These are phyloP conservation scores for Echinops telfairi DNA, from an alignment of 2,113 vertebrate species.

Conservation along the genomic window DNA sequence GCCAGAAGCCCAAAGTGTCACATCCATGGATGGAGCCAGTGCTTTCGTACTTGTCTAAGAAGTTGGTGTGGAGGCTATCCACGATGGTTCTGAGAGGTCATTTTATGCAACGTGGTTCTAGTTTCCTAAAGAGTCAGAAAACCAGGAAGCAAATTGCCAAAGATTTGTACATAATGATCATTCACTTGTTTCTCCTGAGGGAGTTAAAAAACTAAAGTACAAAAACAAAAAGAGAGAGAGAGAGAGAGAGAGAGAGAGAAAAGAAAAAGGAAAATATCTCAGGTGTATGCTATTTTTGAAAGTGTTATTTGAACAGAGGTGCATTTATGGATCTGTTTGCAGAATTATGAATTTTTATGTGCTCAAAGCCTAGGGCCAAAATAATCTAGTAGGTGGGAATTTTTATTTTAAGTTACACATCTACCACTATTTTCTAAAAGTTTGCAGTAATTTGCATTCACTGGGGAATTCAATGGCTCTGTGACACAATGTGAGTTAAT, in stretches of 20 bases:
- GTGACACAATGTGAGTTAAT: slow-evolving; percentile 66
- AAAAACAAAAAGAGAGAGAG: too few species aligned
- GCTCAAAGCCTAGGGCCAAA: slow-evolving; percentile 53
- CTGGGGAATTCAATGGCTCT: slow-evolving; percentile 62
- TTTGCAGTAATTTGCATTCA: slow-evolving; percentile 68
- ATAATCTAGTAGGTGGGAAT: slow-evolving; percentile 22
- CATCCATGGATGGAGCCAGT: not conserved
- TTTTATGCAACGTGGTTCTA: not conserved
- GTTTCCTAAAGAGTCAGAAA: slow-evolving; percentile 1
- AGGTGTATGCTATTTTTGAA: slow-evolving; percentile 50
- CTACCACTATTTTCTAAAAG: slow-evolving; percentile 52
- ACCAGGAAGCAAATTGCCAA: not conserved
- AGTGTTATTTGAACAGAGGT: slow-evolving; percentile 17
- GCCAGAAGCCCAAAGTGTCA: not conserved
- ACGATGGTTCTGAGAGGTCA: not conserved
- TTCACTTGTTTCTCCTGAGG: slow-evolving; percentile 1
- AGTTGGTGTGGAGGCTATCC: not conserved
- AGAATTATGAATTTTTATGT: slow-evolving; percentile 63
- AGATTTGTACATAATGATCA: not conserved
- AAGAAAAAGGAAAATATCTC: not conserved
- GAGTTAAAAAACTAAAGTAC: not conserved
- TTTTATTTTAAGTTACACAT: slow-evolving; percentile 24
- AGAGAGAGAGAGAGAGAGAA: too few species aligned
- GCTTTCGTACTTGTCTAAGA: not conserved
- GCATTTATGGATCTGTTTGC: slow-evolving; percentile 40